Conservation (phyloP, 2,888 invertebrate species). For the Philhelius pedissequus region DNA sequence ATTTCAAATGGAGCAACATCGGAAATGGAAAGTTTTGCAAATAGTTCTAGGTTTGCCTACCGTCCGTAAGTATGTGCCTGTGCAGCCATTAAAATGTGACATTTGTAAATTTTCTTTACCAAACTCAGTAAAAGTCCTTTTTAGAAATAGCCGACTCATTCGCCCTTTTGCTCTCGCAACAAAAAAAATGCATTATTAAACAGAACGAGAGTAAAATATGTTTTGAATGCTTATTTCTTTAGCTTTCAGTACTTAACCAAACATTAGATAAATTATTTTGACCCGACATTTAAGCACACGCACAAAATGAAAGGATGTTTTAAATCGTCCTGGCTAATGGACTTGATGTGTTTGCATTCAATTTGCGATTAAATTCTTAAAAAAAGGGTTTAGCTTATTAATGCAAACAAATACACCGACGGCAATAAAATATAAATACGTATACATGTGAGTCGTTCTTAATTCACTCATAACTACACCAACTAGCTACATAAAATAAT, state of each 20-base stretch:
- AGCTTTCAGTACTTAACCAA: conserved; percentile 16
- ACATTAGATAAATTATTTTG: conserved; percentile 46
- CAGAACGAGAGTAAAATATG: neutral
- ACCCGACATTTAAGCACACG: conserved; percentile 2
- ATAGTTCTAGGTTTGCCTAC: conserved; percentile 51
- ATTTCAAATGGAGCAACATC: conserved; percentile 57
- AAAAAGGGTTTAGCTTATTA: neutral
- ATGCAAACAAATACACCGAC: no score
- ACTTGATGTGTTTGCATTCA: conserved; percentile 58
- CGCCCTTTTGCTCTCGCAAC: no score
- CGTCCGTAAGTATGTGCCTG: conserved; percentile 3
- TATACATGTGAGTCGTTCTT: no score
- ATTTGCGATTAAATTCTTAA: conserved; percentile 39
- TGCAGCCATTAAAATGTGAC: conserved; percentile 65
- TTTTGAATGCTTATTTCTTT: neutral
- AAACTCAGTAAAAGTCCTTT: conserved; percentile 64
- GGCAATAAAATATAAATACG: no score
- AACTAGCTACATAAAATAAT: no score
- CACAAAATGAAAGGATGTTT: conserved; percentile 54
- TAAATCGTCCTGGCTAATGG: conserved; percentile 59
- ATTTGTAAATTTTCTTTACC: conserved; percentile 67
- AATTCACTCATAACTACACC: no score
- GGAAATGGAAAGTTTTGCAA: conserved; percentile 67
- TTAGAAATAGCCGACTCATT: neutral
- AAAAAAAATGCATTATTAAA: neutral